These are phyloP conservation scores for Arothron firmamentum DNA, from an alignment of 2,113 vertebrate species.

Conservation along the genomic window DNA sequence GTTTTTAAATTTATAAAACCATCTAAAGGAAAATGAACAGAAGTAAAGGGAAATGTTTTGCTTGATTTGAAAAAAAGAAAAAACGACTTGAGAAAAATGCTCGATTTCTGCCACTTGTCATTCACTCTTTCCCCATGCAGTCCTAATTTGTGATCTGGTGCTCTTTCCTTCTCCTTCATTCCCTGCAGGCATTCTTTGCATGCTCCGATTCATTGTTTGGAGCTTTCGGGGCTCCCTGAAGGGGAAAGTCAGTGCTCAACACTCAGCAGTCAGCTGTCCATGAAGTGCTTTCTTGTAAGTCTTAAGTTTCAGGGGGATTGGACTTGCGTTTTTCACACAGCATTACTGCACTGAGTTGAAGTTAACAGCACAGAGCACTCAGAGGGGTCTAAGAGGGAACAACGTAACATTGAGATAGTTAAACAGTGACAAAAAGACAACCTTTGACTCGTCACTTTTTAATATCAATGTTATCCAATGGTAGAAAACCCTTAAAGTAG, in stretches of 20 bases:
- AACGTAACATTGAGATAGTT: too few species aligned
- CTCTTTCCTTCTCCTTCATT: slow-evolving; percentile 1
- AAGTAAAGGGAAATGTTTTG: too few species aligned
- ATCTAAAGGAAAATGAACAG: too few species aligned
- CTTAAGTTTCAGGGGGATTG: slow-evolving; percentile 33
- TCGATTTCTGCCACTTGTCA: too few species aligned
- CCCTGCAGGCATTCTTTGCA: slow-evolving; percentile 23
- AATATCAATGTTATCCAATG: too few species aligned
- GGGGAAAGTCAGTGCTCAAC: slow-evolving; percentile 18
- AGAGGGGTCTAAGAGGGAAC: slow-evolving; percentile 6
- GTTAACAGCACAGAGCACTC: slow-evolving; percentile 31
- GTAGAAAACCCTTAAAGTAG: too few species aligned
- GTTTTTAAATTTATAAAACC: too few species aligned
- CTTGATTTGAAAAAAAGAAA: too few species aligned
- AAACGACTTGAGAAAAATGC: too few species aligned
- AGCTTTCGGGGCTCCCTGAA: slow-evolving; percentile 29
- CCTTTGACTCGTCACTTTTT: too few species aligned
- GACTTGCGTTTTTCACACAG: slow-evolving; percentile 24
- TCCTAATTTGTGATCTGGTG: slow-evolving; percentile 6
- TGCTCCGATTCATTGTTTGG: slow-evolving; percentile 37
- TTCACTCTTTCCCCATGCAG: neutral
- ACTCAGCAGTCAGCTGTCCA: slow-evolving; percentile 32
- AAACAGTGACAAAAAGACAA: too few species aligned
- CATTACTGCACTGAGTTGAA: neutral
- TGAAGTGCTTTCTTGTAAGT: slow-evolving; percentile 36